Evolutionary conservation across 2,113 vertebrate species (phyloP).

Genomic region (Lepus timidus): DNA sequence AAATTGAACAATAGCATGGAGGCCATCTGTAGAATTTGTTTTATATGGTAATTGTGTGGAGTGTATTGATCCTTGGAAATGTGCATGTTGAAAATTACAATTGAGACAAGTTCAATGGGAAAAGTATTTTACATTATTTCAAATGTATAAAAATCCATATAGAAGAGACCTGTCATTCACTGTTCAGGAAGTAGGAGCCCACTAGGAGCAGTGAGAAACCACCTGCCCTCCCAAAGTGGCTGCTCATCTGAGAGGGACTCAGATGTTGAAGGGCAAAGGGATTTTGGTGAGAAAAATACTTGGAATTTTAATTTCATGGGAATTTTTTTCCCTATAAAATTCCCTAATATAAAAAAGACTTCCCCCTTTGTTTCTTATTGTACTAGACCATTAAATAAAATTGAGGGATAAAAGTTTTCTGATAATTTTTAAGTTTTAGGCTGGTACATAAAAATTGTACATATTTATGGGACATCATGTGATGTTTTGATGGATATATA

Average conservation of each 20-base stretch:
- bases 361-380: not conserved
- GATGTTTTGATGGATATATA: too few relatives aligned
- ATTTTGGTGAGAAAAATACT: not conserved
- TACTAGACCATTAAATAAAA: too few relatives aligned
- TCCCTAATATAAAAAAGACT: not conserved
- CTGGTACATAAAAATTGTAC: too few relatives aligned
- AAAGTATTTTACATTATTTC: not conserved
- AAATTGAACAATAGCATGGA: not conserved
- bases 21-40: not conserved
- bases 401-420: not conserved
- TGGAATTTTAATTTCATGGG: not conserved
- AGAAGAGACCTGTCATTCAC: not conserved
- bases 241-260: not conserved
- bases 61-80: not conserved
- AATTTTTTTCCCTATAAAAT: not conserved
- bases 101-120: not conserved
- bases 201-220: not conserved
- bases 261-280: not conserved
- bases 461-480: too few relatives aligned
- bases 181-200: not conserved
- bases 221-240: not conserved
- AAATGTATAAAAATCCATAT: not conserved
- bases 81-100: not conserved
- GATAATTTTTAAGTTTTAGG: not conserved
- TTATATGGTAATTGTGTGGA: not conserved